phyloP scores from a whole-genome alignment of 2,113 vertebrate species.

The Erythrocercus mccallii region DNA sequence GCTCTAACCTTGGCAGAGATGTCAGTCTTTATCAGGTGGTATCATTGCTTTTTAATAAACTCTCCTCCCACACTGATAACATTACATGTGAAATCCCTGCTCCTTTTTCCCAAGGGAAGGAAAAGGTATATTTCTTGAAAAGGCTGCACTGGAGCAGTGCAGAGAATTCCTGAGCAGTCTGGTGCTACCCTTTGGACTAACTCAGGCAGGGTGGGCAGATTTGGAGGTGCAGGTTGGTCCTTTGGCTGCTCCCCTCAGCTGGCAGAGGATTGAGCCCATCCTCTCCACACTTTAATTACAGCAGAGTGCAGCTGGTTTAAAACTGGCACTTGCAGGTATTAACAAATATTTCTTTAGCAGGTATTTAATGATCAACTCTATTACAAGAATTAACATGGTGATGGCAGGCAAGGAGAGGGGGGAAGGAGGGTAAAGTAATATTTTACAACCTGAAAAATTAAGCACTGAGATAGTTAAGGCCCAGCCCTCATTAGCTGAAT shows the following conservation, averaged over 20 bases:
- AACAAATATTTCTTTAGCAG: slow-evolving; percentile 37
- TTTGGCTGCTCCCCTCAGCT: not conserved
- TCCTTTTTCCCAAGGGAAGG: slow-evolving; percentile 37
- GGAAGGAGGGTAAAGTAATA: slow-evolving; percentile 58
- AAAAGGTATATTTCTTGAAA: slow-evolving; percentile 33
- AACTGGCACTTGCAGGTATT: not conserved
- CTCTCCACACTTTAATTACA: not conserved
- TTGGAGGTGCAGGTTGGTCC: not conserved
- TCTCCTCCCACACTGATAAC: slow-evolving; percentile 48
- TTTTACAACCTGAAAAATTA: slow-evolving; percentile 81
- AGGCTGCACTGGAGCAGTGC: not conserved
- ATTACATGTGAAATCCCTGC: slow-evolving; percentile 48
- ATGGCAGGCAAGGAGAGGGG: slow-evolving; percentile 11
- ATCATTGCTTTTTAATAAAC: slow-evolving; percentile 73
- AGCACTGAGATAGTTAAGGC: slow-evolving; percentile 84
- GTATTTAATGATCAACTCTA: slow-evolving; percentile 58
- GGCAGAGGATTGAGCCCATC: not conserved
- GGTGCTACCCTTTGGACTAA: not conserved
- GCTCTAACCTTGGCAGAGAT: slow-evolving; percentile 60
- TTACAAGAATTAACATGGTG: slow-evolving; percentile 58
- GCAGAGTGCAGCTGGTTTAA: not conserved
- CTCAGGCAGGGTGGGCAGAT: not conserved
- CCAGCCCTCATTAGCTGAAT: slow-evolving; percentile 95
- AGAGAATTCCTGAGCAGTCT: slow-evolving; percentile 33
- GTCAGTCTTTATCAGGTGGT: slow-evolving; percentile 64